These are phyloP conservation scores for Euwallacea similis DNA, from an alignment of 1,140 invertebrate genomes.

Conservation along the genomic window DNA sequence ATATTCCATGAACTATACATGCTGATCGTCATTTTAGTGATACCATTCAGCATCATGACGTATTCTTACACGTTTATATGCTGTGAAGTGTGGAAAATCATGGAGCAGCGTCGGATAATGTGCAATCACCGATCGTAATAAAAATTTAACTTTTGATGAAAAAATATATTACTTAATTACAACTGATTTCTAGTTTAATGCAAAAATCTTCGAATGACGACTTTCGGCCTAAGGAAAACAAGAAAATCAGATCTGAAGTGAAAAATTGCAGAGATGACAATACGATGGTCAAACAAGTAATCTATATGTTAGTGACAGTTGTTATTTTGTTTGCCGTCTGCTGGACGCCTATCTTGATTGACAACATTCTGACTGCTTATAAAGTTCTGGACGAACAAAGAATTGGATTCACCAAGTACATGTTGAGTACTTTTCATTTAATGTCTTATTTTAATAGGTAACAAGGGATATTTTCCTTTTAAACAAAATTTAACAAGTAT, in stretches of 20 bases:
- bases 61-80: constrained; percentile 69
- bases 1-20: constrained; percentile 68
- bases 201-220: constrained; percentile 19
- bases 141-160: background rate
- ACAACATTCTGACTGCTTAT: constrained; percentile 67
- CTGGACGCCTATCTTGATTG: constrained; percentile 69
- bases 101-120: constrained; percentile 61
- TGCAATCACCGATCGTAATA: constrained; percentile 56
- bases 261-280: constrained; percentile 48
- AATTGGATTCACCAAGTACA: constrained; percentile 61
- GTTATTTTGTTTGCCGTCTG: constrained; percentile 70
- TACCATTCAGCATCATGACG: constrained; percentile 67
- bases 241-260: constrained; percentile 29
- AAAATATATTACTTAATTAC: constrained; percentile 1
- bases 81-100: constrained; percentile 66
- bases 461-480: too few species aligned
- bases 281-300: constrained; percentile 60
- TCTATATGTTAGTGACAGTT: constrained; percentile 72
- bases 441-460: constrained; percentile 73
- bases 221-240: constrained; percentile 17
- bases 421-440: constrained; percentile 65
- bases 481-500: background rate
- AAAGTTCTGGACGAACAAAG: constrained; percentile 59
- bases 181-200: constrained; percentile 12
- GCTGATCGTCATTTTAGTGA: constrained; percentile 64